Conservation (phyloP, 2,888 invertebrate species). For the Eupithecia abbreviata region DNA sequence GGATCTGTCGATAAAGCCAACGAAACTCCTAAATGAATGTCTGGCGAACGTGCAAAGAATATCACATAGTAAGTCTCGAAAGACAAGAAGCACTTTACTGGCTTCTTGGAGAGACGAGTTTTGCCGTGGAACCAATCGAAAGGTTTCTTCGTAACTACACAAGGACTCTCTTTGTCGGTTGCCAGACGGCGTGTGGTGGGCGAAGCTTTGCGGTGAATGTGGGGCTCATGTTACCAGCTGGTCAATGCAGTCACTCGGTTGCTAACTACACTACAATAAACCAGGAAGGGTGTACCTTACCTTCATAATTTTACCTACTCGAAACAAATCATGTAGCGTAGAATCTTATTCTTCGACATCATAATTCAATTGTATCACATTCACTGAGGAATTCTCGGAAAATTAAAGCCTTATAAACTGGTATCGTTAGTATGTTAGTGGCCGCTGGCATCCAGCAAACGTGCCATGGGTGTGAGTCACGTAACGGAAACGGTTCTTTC, state of each 20-base stretch:
- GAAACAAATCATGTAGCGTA: background rate
- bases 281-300: conserved; percentile 17
- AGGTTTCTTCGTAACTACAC: conserved; percentile 66
- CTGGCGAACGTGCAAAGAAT: conserved; percentile 6
- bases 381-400: conserved; percentile 58
- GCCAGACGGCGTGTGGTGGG: conserved; percentile 37
- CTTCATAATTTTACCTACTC: background rate
- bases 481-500: conserved; percentile 80
- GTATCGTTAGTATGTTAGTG: conserved; percentile 75
- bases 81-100: conserved; percentile 52
- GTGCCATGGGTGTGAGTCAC: conserved; percentile 81
- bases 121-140: conserved; percentile 59
- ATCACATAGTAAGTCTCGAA: conserved; percentile 9
- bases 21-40: background rate
- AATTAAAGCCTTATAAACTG: conserved; percentile 65
- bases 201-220: conserved; percentile 48
- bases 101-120: conserved; percentile 70
- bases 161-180: conserved; percentile 36
- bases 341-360: conserved; percentile 2
- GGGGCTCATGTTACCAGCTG: conserved; percentile 54
- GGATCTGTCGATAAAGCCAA: conserved; percentile 1
- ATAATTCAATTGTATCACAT: conserved; percentile 44
- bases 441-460: conserved; percentile 69
- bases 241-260: conserved; percentile 27
- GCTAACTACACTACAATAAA: conserved; percentile 38